Base-by-base conservation (phyloP, 2,888 invertebrate genomes). In the Catotricha subobsoleta region DNA sequence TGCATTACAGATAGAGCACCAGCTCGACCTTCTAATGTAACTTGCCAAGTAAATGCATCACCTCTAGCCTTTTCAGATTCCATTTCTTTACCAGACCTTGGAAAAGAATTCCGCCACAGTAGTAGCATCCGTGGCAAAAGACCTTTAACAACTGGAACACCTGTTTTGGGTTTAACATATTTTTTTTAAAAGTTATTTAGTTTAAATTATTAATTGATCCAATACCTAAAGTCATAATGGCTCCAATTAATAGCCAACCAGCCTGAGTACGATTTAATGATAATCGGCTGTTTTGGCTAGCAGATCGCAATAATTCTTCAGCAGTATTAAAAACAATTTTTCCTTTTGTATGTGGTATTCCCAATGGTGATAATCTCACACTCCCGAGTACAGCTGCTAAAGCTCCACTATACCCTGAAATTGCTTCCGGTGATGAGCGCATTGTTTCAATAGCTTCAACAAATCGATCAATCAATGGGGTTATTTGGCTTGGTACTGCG, bases 1-100 rank as follows among this genome's bases (percentile, higher is more conserved):
- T 91, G 82, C 74, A 98, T 81, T 0, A 95, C 91, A 33, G 92
- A 90, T 10, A 98, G 64, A 2, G 97, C 97, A 1, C 97, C 97
- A 3, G 95, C 91, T 33, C 97, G 72, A 3, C 92, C 92, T 65
- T 97, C 95, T 42, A 98, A 64, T 1, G 95, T 94, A 31, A 97
- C 81, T 70, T 91, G 90, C 97, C 97, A 97, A n/a, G 97, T 97
- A 58, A 97, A 95, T 0, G 92, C 87, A 65, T 98, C 97, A 7
- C 92, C 83, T 53, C 97, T 70, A 13, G 87, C 79, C 52, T 94
- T 94, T 63, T 98, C 98, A 0, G 92, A 88, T 58, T 97, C 97
- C 13, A 98, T 67, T 61, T 98, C 98, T 56, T 97, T 95, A 29
- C 80, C 77, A 0, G 94, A 94, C 38, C 95, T 73, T 1, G 98